These are phyloP conservation scores for Euborellia annulipes DNA, from an alignment of 1,140 invertebrate genomes.

Conservation along the genomic window DNA sequence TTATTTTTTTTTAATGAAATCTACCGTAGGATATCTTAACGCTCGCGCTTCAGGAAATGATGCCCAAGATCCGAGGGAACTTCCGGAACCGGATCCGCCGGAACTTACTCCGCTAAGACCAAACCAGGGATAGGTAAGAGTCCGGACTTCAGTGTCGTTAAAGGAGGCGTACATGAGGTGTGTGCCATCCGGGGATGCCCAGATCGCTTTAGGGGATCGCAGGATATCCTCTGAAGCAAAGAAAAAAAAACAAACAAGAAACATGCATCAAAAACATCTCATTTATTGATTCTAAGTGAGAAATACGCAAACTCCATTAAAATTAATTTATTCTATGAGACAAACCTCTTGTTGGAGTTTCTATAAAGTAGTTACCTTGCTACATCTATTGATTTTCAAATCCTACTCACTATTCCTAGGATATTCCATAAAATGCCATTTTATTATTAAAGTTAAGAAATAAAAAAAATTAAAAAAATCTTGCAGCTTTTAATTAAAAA, in stretches of 20 bases:
- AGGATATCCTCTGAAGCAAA: constrained; percentile 55
- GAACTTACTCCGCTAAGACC: constrained; percentile 31
- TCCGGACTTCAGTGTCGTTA: constrained; percentile 66
- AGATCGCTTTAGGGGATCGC: constrained; percentile 55
- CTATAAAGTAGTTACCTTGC: too few species aligned
- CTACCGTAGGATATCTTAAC: constrained; percentile 58
- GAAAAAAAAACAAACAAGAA: constrained; percentile 2
- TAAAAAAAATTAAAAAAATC: too few species aligned
- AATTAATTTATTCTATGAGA: too few species aligned
- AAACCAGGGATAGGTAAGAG: constrained; percentile 61
- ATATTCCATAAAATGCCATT: too few species aligned
- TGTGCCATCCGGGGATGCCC: constrained; percentile 66
- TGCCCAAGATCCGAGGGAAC: neutral
- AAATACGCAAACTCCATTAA: too few species aligned
- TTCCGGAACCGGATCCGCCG: neutral
- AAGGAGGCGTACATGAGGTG: constrained; percentile 72
- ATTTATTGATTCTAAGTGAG: too few species aligned
- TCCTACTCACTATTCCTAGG: too few species aligned
- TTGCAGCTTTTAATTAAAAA: too few species aligned
- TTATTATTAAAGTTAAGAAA: too few species aligned
- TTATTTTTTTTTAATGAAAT: too few species aligned
- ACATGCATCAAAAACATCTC: constrained; percentile 4
- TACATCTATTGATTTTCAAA: too few species aligned
- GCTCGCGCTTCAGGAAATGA: constrained; percentile 56
- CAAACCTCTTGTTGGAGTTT: too few species aligned